Evolutionary conservation across 53 echinoderm and acorn worm species (phyloP), one percentile per base, ranked within the genome.

Genomic region (Astropecten irregularis): DNA sequence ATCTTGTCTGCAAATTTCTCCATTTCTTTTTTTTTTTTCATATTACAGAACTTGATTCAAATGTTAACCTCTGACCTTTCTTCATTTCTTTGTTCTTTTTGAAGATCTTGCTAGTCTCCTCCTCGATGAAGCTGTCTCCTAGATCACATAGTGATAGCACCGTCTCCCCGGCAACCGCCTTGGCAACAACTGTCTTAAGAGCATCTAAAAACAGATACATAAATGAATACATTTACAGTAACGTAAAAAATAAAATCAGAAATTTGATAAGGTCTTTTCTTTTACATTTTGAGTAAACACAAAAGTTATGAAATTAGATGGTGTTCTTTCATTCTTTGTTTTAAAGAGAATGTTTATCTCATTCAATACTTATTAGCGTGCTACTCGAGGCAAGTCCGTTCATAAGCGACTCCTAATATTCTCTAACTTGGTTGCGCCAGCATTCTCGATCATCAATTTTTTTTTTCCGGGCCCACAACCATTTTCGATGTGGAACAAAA

Each of bases 71-170:
- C 64, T 71, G 85, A 96, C 96, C 96, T 96, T 96, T 96, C 69
- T 96, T 96, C 72, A 96, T 93, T 15, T 96, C 96, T 29, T 96
- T 96, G 49, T 94, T 89, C 60, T 91, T 94, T 83, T 96, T 96
- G 90, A 89, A 96, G 36, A 96, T 94, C 60, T 87, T 77, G 47
- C 69, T 35, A 11, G 96, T 94, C 76, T 92, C 84, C 46, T 89
- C 92, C 49, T 74, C 46, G 4, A 96, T 73, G 39, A 69, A 82
- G 30, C 73, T 70, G 65, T 96, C 96, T 63, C 94, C 96, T 53
- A 87, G 44, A 25, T 87, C 91, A 77, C 96, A 96, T 18, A 96
- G 61, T 25, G 86, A 29, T 51, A 94, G 87, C 32, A 91, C 88
- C 34, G 82, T 87, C 51, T 68, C 84, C 15, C 94, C 96, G 8